These are phyloP conservation scores for Bettongia penicillata DNA, from an alignment of 2,113 vertebrate genomes.

Conservation along the genomic window DNA sequence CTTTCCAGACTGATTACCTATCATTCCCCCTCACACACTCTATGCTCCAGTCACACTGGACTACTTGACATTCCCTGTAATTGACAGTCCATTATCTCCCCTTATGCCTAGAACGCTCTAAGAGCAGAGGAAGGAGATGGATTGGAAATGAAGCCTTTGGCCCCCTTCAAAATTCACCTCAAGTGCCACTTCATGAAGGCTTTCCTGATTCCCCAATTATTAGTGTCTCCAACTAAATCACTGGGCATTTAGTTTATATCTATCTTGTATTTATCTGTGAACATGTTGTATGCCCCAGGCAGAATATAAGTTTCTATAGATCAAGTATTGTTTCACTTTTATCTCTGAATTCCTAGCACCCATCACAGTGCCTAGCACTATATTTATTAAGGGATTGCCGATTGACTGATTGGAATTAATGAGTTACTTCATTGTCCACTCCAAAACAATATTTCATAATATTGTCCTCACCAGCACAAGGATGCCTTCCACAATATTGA, in stretches of 20 bases:
- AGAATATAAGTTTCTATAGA: not conserved
- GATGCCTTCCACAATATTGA: no score
- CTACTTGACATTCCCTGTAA: not conserved
- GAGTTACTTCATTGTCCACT: not conserved
- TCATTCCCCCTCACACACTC: no score
- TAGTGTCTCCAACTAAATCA: not conserved
- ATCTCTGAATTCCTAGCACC: not conserved
- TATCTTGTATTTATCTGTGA: not conserved
- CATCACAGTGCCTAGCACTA: not conserved
- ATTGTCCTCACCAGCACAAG: no score
- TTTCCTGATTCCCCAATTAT: not conserved
- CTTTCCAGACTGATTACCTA: not conserved
- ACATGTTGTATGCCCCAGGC: not conserved
- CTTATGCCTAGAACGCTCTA: not conserved
- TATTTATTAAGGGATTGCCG: not conserved
- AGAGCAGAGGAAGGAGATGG: no score
- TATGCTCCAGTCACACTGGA: no score
- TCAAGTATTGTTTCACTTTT: not conserved
- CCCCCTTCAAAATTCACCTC: not conserved
- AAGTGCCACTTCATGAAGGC: not conserved
- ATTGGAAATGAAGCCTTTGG: not conserved
- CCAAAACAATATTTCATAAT: not conserved
- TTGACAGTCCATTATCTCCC: not conserved
- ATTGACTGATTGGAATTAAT: not conserved
- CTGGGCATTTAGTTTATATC: not conserved